Conservation (phyloP, 2,797 vertebrate species). For the Mormyrus proboscirostris region DNA sequence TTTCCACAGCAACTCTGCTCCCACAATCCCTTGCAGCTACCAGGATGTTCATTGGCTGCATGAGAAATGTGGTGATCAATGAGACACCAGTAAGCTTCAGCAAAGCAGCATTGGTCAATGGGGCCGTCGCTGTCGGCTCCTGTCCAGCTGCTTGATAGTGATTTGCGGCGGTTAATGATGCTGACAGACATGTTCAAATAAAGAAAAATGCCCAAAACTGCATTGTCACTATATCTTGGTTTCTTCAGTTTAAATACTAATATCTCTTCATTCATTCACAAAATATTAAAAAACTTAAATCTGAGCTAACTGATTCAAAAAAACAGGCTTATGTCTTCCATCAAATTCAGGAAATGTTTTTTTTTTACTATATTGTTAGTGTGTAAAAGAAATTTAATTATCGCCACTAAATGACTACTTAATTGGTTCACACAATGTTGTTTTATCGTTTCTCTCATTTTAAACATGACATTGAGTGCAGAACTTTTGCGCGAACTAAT, state of each 20-base stretch:
- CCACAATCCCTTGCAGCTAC: conserved; percentile 61
- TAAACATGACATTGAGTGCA: not conserved
- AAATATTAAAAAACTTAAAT: not conserved
- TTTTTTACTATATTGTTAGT: not conserved
- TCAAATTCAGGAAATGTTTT: not conserved
- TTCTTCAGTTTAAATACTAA: not conserved
- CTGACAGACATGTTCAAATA: not conserved
- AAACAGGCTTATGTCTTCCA: not conserved
- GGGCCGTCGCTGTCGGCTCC: conserved; percentile 76
- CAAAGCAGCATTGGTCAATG: conserved; percentile 76
- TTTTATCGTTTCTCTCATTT: not conserved
- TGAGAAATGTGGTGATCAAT: conserved; percentile 80
- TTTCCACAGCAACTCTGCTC: conserved; percentile 68
- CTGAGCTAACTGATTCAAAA: not conserved
- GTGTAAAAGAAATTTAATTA: not conserved
- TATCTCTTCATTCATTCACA: not conserved
- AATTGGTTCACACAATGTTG: not conserved
- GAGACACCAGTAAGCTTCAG: conserved; percentile 74
- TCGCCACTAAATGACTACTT: not conserved
- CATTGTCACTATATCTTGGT: conserved; percentile 5
- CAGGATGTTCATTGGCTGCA: conserved; percentile 77
- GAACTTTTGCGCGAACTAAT: not conserved
- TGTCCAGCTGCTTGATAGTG: conserved; percentile 73
- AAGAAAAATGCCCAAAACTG: conserved; percentile 14
- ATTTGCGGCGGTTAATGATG: not conserved